Evolutionary conservation across 2,888 invertebrate species (phyloP).

Genomic region (Scaptodrosophila latifasciaeformis): DNA sequence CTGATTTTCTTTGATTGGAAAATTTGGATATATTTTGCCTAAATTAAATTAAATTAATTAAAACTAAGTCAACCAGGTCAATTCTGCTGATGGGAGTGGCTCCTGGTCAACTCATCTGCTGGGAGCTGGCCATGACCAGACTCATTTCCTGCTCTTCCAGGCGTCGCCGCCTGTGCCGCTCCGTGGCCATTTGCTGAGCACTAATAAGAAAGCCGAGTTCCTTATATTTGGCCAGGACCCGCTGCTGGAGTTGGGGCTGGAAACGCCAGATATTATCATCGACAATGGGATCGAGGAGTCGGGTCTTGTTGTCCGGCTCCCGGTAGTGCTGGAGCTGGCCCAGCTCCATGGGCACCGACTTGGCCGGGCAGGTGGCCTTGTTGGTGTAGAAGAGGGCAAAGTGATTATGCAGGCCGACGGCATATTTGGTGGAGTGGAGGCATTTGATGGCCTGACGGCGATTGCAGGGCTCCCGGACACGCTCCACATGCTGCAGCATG

Average conservation of each 20-base stretch:
- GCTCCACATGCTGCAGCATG: conserved; percentile 93
- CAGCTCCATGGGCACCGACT: conserved; percentile 84
- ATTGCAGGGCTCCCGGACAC: conserved; percentile 90
- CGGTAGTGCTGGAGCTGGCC: conserved; percentile 96
- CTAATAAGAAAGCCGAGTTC: conserved; percentile 79
- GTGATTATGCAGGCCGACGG: conserved; percentile 92
- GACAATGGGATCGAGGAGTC: conserved; percentile 85
- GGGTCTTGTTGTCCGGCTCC: conserved; percentile 86
- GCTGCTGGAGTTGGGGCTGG: conserved; percentile 82
- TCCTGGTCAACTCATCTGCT: neutral
- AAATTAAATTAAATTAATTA: neutral
- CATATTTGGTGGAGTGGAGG: conserved; percentile 91
- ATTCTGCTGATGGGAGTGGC: neutral
- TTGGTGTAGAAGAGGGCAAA: conserved; percentile 90
- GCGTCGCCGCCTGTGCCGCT: conserved; percentile 16
- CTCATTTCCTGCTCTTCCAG: no score
- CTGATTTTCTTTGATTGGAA: no score
- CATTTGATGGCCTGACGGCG: conserved; percentile 93
- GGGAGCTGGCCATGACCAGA: no score
- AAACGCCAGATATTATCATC: conserved; percentile 92
- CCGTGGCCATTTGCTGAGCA: conserved; percentile 14
- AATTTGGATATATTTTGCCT: neutral
- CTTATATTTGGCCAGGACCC: conserved; percentile 70
- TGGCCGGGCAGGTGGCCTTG: conserved; percentile 82
- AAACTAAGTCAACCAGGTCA: neutral